Evolutionary conservation across 2,797 vertebrate genomes (phyloP).

Genomic region (Sebastes trivittatus): DNA sequence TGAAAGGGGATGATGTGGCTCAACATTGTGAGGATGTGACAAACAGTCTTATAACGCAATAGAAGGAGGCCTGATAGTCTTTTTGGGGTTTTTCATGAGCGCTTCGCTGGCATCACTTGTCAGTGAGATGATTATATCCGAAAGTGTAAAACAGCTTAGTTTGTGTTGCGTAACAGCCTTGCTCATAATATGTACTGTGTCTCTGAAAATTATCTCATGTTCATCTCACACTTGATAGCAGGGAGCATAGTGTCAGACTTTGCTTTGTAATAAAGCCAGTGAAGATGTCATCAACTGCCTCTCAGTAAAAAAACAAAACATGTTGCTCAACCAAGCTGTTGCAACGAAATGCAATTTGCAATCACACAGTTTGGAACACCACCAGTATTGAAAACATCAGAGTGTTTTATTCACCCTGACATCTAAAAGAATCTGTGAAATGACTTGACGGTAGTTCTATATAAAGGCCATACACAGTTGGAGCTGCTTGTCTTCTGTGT

Average conservation of each 20-base stretch:
- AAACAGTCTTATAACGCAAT: neutral
- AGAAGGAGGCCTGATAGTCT: neutral
- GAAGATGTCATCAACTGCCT: slow-evolving; percentile 47
- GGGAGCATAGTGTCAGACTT: slow-evolving; percentile 48
- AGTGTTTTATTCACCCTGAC: slow-evolving; percentile 21
- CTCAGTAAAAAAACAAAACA: neutral
- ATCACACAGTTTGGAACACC: slow-evolving; percentile 7
- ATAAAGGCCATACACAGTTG: neutral
- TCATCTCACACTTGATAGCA: slow-evolving; percentile 48
- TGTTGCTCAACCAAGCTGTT: slow-evolving; percentile 59
- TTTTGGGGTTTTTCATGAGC: neutral
- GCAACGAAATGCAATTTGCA: slow-evolving; percentile 57
- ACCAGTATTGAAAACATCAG: slow-evolving; percentile 12
- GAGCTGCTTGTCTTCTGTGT: neutral
- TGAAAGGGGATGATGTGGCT: neutral
- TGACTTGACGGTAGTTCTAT: slow-evolving; percentile 2
- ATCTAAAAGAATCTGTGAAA: slow-evolving; percentile 12
- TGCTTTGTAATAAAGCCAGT: slow-evolving; percentile 53
- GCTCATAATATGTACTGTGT: neutral
- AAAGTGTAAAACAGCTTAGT: neutral
- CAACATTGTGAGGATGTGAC: slow-evolving; percentile 2
- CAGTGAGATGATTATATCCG: slow-evolving; percentile 10
- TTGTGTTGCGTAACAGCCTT: slow-evolving; percentile 28
- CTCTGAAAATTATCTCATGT: slow-evolving; percentile 30
- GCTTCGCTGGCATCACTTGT: slow-evolving; percentile 5